phyloP scores from a whole-genome alignment of 1,140 invertebrate genomes.

The Metopolophium dirhodum region DNA sequence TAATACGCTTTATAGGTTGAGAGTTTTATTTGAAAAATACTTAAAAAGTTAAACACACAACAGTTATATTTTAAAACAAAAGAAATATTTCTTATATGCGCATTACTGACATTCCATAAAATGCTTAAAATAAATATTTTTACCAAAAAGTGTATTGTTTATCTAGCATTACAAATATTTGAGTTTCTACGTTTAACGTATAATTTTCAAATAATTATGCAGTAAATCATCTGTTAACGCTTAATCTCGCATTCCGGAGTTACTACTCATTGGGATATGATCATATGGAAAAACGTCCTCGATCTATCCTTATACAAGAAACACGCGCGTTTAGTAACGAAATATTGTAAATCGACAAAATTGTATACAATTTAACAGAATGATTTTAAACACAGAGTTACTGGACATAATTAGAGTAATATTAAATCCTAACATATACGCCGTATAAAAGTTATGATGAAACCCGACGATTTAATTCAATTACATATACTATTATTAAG shows the following conservation, averaged over 20 bases:
- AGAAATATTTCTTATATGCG: background rate
- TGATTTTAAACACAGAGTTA: background rate
- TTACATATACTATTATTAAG: background rate
- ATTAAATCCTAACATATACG: background rate
- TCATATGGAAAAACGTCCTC: background rate
- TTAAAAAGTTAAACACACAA: background rate
- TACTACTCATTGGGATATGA: background rate
- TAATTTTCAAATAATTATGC: background rate
- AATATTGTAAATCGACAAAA: background rate
- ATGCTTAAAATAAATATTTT: background rate
- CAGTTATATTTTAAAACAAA: conserved; percentile 1
- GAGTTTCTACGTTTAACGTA: background rate
- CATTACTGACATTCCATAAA: background rate
- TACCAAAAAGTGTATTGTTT: background rate
- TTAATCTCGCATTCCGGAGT: background rate
- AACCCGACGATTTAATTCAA: background rate
- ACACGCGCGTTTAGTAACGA: background rate
- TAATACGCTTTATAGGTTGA: background rate
- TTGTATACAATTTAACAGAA: background rate
- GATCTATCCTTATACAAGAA: background rate
- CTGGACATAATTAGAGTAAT: background rate
- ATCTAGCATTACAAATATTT: background rate
- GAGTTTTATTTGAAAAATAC: background rate
- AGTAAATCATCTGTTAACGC: background rate
- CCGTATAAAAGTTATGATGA: background rate